Evolutionary conservation across 2,888 invertebrate genomes (phyloP).

Genomic region (Monopis laevigella): DNA sequence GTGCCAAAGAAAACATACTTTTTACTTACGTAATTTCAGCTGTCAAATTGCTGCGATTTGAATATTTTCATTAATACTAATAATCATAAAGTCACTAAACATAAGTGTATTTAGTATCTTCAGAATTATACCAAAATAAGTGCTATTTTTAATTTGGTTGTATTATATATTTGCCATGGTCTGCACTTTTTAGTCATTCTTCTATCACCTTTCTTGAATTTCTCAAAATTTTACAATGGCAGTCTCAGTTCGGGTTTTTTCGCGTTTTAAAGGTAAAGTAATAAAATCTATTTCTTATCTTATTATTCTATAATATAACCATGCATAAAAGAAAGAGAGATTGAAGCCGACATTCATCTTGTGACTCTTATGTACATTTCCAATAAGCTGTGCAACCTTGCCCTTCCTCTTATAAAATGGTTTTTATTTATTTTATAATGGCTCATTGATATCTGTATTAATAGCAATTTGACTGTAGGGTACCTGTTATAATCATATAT

Average conservation of each 20-base stretch:
- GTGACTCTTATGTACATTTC: slow-evolving; percentile 2
- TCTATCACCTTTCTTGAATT: slow-evolving; percentile 2
- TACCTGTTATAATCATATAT: too few relatives aligned
- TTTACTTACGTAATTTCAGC: too few relatives aligned
- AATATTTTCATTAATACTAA: neutral
- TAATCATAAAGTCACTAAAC: neutral
- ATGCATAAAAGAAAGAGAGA: too few relatives aligned
- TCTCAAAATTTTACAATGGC: slow-evolving; percentile 50
- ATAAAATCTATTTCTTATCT: slow-evolving; percentile 2
- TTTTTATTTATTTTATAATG: too few relatives aligned
- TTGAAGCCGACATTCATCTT: slow-evolving; percentile 3
- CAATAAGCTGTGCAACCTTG: neutral
- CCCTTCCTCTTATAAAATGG: slow-evolving; percentile 1
- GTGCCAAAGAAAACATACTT: too few relatives aligned
- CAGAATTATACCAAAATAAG: neutral
- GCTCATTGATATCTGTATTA: too few relatives aligned
- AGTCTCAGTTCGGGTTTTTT: slow-evolving; percentile 66
- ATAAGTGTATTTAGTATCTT: neutral
- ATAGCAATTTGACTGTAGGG: too few relatives aligned
- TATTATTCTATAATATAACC: neutral
- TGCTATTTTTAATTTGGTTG: neutral
- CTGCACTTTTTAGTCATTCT: slow-evolving; percentile 1
- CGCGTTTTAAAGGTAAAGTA: slow-evolving; percentile 64
- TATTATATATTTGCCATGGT: neutral
- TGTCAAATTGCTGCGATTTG: neutral